These are phyloP conservation scores for Athripsodes cinereus DNA, from an alignment of 2,888 invertebrate species.

Conservation along the genomic window DNA sequence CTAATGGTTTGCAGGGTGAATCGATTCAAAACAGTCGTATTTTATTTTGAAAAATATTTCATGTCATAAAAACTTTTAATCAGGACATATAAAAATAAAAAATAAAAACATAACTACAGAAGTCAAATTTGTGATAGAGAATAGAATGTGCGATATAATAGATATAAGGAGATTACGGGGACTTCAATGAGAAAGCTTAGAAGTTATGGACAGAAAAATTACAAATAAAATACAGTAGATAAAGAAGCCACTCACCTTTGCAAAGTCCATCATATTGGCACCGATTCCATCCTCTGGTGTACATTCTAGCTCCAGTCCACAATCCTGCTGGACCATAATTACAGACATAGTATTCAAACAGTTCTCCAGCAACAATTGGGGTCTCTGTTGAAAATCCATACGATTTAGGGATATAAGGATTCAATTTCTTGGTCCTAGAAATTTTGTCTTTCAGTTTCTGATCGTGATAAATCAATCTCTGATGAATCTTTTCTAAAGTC, in stretches of 20 bases:
- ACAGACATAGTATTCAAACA: constrained; percentile 35
- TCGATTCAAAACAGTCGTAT: no score
- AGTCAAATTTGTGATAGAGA: no score
- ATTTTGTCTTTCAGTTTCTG: constrained; percentile 17
- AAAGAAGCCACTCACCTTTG: constrained; percentile 21
- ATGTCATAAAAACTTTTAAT: no score
- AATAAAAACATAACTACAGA: no score
- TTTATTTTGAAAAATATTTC: no score
- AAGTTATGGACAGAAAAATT: no score
- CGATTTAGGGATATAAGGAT: constrained; percentile 18
- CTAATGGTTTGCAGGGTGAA: no score
- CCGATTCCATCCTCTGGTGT: constrained; percentile 19
- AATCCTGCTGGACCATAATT: constrained; percentile 40
- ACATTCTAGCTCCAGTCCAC: constrained; percentile 30
- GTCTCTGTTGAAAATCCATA: constrained; percentile 19
- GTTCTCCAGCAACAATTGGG: constrained; percentile 19
- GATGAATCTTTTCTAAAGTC: constrained; percentile 13
- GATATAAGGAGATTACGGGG: no score
- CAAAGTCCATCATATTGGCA: constrained; percentile 20
- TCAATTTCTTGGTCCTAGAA: constrained; percentile 17
- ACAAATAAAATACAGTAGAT: no score
- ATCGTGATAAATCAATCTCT: constrained; percentile 18
- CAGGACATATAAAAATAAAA: no score
- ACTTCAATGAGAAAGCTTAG: no score
- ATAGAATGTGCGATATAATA: no score